A percentile compares a stretch with the other conserved stretches of the same genome.
phyloP scores from a whole-genome alignment of 2,113 vertebrate species.

The Garra rufa region DNA sequence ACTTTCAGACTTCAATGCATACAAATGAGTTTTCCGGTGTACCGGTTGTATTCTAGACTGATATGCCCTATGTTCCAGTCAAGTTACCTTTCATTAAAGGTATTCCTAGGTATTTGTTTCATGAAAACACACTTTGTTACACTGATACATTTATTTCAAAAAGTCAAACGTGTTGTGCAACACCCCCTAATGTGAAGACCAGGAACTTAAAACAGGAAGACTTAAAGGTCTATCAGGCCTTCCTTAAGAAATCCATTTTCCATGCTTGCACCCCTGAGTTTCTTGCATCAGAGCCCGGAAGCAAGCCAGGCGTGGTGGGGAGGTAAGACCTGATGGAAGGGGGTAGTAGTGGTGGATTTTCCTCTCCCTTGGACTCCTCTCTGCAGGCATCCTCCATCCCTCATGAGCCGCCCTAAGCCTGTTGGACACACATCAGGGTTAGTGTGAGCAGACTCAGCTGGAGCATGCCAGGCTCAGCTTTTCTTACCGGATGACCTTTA shows the following conservation, averaged over 20 bases:
- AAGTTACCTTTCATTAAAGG: not conserved
- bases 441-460: slow-evolving; percentile 65
- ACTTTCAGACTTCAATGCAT: slow-evolving; percentile 30
- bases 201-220: slow-evolving; percentile 70
- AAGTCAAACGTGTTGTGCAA: not conserved
- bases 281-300: slow-evolving; percentile 15
- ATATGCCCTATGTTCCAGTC: not conserved
- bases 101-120: not conserved
- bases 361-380: slow-evolving; percentile 66
- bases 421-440: slow-evolving; percentile 79
- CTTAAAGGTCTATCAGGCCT: not conserved
- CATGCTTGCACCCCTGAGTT: slow-evolving; percentile 69
- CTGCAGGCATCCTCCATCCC: slow-evolving; percentile 68
- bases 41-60: not conserved
- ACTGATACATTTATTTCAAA: not conserved
- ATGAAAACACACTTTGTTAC: not conserved
- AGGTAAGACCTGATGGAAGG: slow-evolving; percentile 58
- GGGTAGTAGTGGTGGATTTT: slow-evolving; percentile 69
- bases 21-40: not conserved
- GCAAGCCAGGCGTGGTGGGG: not conserved
- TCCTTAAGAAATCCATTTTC: slow-evolving; percentile 75
- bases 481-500: slow-evolving; percentile 78
- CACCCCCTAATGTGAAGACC: slow-evolving; percentile 53
- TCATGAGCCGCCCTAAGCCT: slow-evolving; percentile 77
- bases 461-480: slow-evolving; percentile 64